Base-by-base conservation (phyloP, 2,797 vertebrate species). In the Acanthiza pusilla region DNA sequence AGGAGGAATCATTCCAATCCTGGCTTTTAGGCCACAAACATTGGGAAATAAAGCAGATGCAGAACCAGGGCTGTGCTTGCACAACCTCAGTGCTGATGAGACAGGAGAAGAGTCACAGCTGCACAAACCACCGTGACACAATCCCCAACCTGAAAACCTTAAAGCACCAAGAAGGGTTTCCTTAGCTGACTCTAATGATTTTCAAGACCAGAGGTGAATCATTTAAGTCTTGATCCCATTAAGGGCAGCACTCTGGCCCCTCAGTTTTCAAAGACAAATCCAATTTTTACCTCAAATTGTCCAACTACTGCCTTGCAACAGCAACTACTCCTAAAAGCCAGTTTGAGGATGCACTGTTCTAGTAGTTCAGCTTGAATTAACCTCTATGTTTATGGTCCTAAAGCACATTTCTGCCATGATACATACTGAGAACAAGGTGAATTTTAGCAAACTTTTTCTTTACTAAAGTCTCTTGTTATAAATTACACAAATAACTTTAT, bases 391-490 rank as follows among this genome's bases (percentile, higher is more conserved):
- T 15, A 18, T 70, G 55, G 7, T 36, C 6, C 7, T 29, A 47
- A 54, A 80, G 45, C 53, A 36, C 54, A 3, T 12, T 66, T 72
- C 34, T 40, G 29, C 80, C 94, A 84, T 14, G 60, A 95, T 23
- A 97, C 61, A 97, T 85, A 97, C 94, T 65, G 92, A 97, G 93
- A 96, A 97, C 97, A 97, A 91, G 82, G 94, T 96, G 90, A 93
- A 84, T 97, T 97, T 97, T 98, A 98, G 96, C 97, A 98, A 98
- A 97, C 91, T 87, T 97, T 92, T 97, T 97, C 93, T 96, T 97
- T 98, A 98, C 97, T 97, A 98, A 98, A 98, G 95, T 97, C 97
- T 97, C 96, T 94, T 95, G 91, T 97, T 98, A 98, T 98, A 98
- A 98, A 98, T 98, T 98, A 98, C 98, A 97, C 96, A 97, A 97